phyloP scores from a whole-genome alignment of 37 sponge, comb jelly and placozoan species.

The Diacarnus erythraeanus region DNA sequence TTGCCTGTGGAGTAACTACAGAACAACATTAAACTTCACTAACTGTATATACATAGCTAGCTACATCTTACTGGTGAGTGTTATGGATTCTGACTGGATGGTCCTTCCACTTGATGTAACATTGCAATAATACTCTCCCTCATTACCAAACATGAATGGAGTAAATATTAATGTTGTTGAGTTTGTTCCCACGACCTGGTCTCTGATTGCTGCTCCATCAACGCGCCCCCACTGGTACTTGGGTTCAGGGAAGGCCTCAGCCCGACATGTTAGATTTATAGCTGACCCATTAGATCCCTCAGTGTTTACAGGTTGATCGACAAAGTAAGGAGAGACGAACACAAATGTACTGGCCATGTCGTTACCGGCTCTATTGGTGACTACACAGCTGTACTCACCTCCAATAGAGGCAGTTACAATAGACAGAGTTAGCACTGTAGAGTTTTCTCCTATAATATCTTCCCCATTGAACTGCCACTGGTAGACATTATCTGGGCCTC shows the following conservation, averaged over 20 bases:
- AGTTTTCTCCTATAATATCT: slow-evolving; percentile 1
- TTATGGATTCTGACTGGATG: neutral
- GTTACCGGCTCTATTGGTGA: slow-evolving; percentile 64
- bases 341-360: neutral
- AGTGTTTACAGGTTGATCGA: neutral
- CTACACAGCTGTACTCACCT: slow-evolving; percentile 69
- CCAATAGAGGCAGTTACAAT: slow-evolving; percentile 44
- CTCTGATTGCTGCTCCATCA: neutral
- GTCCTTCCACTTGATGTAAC: neutral
- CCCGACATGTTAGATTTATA: slow-evolving; percentile 42
- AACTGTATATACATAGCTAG: too few species aligned
- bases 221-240: neutral
- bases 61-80: neutral
- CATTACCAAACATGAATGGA: slow-evolving; percentile 9
- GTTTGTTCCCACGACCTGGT: neutral
- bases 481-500: slow-evolving; percentile 42
- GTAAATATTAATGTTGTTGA: neutral
- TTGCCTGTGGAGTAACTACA: neutral
- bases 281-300: neutral
- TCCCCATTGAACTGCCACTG: slow-evolving; percentile 45
- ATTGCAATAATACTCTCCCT: slow-evolving; percentile 5
- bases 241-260: slow-evolving; percentile 45
- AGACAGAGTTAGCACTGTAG: slow-evolving; percentile 1
- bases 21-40: too few species aligned
- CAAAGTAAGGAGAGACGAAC: slow-evolving; percentile 12